phyloP scores from a whole-genome alignment of 1,140 invertebrate species.

The Trichogramma pretiosum region DNA sequence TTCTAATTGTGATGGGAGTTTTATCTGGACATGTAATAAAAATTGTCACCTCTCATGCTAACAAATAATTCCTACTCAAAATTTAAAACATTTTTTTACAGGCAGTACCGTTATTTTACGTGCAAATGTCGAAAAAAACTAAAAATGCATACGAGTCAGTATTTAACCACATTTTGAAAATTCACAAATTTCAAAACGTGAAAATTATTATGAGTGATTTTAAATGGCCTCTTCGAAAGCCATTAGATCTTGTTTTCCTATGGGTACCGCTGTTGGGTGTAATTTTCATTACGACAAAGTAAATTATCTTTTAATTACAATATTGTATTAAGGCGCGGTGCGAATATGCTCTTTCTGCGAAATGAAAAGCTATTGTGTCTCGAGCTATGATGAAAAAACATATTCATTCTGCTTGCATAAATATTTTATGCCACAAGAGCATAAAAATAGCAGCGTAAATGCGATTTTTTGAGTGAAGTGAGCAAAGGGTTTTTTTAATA shows the following conservation, averaged over 20 bases:
- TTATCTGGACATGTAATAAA: background rate
- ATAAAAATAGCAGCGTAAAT: too few relatives aligned
- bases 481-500: too few relatives aligned
- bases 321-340: too few relatives aligned
- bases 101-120: background rate
- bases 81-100: background rate
- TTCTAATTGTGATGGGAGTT: background rate
- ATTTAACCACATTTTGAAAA: background rate
- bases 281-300: background rate
- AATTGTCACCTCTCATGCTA: background rate
- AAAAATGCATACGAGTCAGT: background rate
- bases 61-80: background rate
- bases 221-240: background rate
- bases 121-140: background rate
- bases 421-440: too few relatives aligned
- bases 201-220: background rate
- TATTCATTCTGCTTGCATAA: too few relatives aligned
- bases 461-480: too few relatives aligned
- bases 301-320: background rate
- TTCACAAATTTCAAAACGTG: background rate
- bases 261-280: background rate
- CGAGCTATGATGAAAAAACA: too few relatives aligned
- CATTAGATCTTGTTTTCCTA: background rate
- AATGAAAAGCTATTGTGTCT: too few relatives aligned
- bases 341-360: too few relatives aligned